Percentiles rank a stretch among this genome's conserved stretches.
These are phyloP conservation scores for Sarcoramphus papa DNA, from an alignment of 2,797 vertebrate genomes.

Conservation along the genomic window DNA sequence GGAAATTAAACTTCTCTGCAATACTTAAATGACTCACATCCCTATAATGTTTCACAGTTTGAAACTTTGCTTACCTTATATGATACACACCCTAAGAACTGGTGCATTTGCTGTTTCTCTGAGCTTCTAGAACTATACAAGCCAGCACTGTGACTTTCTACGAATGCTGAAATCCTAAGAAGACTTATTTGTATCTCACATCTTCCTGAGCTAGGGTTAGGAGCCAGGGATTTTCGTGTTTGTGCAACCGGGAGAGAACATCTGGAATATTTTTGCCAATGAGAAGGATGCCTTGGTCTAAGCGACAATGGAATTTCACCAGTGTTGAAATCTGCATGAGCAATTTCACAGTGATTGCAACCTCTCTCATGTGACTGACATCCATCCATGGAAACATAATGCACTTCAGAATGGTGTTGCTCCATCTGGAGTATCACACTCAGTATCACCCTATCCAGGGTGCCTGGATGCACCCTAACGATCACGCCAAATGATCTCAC, in stretches of 20 bases:
- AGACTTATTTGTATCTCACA: background rate
- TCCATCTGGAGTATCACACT: background rate
- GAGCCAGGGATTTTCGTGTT: background rate
- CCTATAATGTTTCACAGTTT: background rate
- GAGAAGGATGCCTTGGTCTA: background rate
- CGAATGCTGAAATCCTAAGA: background rate
- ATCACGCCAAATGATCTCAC: rapidly evolving
- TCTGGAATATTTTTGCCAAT: background rate
- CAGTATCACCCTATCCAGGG: background rate
- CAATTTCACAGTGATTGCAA: background rate
- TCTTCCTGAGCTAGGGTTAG: background rate
- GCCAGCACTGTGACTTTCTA: background rate
- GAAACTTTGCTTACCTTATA: background rate
- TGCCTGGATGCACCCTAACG: background rate
- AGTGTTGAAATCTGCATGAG: background rate
- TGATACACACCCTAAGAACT: background rate
- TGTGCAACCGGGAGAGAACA: background rate
- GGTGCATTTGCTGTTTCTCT: background rate
- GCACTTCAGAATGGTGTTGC: background rate
- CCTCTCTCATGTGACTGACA: background rate
- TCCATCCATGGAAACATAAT: background rate
- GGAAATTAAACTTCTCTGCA: background rate
- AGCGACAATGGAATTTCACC: background rate
- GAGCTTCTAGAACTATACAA: background rate
- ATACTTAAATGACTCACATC: background rate